Base-by-base conservation (phyloP, 2,797 vertebrate species). In the Mormyrus proboscirostris region DNA sequence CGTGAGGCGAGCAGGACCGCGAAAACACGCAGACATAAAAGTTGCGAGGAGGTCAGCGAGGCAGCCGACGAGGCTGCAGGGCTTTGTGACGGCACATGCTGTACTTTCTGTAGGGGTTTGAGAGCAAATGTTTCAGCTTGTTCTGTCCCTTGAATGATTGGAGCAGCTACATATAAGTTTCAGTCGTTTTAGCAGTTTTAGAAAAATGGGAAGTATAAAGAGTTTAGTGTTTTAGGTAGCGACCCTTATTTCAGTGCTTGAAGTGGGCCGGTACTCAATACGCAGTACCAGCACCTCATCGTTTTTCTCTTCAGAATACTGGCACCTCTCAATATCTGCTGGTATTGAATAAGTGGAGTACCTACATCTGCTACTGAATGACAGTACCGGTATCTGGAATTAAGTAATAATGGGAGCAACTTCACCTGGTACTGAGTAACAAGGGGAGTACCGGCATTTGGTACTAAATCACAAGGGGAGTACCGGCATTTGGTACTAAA, bases 1-100 rank as follows among this genome's bases (percentile, higher is more conserved):
- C 91, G 92, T 91, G 92, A 93, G 91, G 89, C 88, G 90, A 91
- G 90, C 89, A 90, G 85, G 85, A 38, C 82, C 41, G 90, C 91
- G 90, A 55, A 86, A 92, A 86, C 87, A 90, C 88, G 90, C 89
- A 86, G 73, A 62, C 91, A 91, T 69, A 16, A 59, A 89, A 65
- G 38, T 85, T 50, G 53, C 14, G 29, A 86, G 91, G 91, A 92
- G 92, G 94, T 93, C 92, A 3, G 57, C 0, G 38, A 49, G 90
- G 91, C 90, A 90, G 88, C 62, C 25, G 2, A 49, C 19, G 5
- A 16, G 69, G 0, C 14, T 47, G 16, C 2, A 79, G 73, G 5
- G 38, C 76, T 82, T 82, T 19, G 12, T 82, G 47, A 47, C 19
- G 41, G 16, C 29, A 73, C 29, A 73, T 14, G 29, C 65, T 38